These are phyloP conservation scores for Scolopax bukidnonensis DNA, from an alignment of 2,797 vertebrate species.

Conservation along the genomic window DNA sequence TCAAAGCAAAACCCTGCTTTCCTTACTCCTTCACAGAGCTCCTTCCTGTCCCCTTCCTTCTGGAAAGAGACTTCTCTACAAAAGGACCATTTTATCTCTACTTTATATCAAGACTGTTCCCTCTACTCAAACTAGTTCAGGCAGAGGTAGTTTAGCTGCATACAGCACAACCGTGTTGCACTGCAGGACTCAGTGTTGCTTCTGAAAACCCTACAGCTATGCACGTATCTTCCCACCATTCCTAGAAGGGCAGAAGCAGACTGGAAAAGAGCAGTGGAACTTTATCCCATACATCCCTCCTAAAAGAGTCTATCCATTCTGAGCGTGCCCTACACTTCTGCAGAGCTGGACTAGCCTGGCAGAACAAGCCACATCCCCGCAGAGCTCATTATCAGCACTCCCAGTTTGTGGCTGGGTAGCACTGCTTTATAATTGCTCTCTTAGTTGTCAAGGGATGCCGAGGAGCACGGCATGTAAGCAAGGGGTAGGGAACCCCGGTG, in stretches of 20 bases:
- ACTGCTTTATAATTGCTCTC: neutral
- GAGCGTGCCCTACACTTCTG: neutral
- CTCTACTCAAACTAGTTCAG: neutral
- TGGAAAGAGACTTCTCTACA: neutral
- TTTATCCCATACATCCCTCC: neutral
- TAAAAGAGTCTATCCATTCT: neutral
- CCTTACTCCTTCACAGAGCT: neutral
- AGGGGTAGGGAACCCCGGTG: neutral
- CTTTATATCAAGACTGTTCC: neutral
- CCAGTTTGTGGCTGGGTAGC: neutral
- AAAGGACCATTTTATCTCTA: neutral
- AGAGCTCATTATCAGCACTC: neutral
- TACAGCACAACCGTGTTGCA: no score
- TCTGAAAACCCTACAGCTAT: neutral
- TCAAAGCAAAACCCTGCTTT: neutral
- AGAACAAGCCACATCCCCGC: neutral
- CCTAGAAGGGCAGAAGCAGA: neutral
- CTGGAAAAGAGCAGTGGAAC: neutral
- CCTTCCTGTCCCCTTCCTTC: neutral
- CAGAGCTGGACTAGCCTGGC: neutral
- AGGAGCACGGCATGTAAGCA: neutral
- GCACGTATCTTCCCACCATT: fast-evolving
- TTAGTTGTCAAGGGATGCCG: neutral
- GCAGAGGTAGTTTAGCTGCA: neutral
- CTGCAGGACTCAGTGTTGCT: neutral